Evolutionary conservation across 2,888 invertebrate species (phyloP).

Genomic region (Thelaira solivaga): DNA sequence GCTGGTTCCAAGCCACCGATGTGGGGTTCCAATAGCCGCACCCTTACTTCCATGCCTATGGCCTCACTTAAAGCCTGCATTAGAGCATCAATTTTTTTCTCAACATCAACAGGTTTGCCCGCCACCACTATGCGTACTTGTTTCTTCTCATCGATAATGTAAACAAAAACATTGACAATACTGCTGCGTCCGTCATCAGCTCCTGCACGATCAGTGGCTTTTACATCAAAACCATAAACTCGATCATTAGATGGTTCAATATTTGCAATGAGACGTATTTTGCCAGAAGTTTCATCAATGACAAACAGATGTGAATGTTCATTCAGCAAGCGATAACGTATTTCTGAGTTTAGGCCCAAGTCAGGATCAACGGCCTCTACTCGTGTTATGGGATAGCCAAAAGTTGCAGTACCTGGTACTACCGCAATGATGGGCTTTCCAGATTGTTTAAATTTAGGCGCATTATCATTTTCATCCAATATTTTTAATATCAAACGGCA

Average conservation of each 20-base stretch:
- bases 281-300: constrained; percentile 86
- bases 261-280: constrained; percentile 83
- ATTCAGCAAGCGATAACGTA: constrained; percentile 88
- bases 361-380: constrained; percentile 88
- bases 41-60: constrained; percentile 87
- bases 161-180: constrained; percentile 91
- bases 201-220: constrained; percentile 89
- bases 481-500: constrained; percentile 88
- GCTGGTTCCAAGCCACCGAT: constrained; percentile 78
- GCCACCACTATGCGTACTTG: constrained; percentile 88
- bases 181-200: constrained; percentile 89
- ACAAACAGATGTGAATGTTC: constrained; percentile 86
- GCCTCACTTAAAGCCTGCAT: constrained; percentile 83
- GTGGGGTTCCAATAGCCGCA: constrained; percentile 88
- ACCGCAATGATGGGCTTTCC: constrained; percentile 90
- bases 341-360: constrained; percentile 85
- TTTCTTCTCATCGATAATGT: constrained; percentile 88
- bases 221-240: constrained; percentile 91
- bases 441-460: constrained; percentile 85
- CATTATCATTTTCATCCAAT: constrained; percentile 89
- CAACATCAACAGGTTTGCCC: constrained; percentile 86
- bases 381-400: constrained; percentile 88
- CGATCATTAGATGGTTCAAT: constrained; percentile 83
- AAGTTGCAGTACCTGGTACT: constrained; percentile 87
- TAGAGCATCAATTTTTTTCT: constrained; percentile 84